Percentiles rank a stretch among this genome's conserved stretches.
phyloP scores from a whole-genome alignment of 2,797 vertebrate genomes.

The Eleutherodactylus coqui region DNA sequence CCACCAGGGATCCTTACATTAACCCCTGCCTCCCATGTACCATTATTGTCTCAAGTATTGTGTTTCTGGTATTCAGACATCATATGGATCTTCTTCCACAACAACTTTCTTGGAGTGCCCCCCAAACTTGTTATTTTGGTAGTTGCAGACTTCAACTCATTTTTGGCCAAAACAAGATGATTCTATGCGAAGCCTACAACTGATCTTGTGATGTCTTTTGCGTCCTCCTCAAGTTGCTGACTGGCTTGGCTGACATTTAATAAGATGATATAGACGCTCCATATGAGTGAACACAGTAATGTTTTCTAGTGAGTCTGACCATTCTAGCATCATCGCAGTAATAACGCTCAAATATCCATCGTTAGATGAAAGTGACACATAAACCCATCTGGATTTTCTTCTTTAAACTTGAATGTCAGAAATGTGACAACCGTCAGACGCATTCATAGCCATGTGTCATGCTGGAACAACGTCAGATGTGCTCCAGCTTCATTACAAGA shows the following conservation, averaged over 20 bases:
- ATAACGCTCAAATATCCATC: not conserved
- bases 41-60: no score
- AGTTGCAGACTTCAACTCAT: not conserved
- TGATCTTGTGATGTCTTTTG: not conserved
- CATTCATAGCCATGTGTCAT: not conserved
- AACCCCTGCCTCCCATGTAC: no score
- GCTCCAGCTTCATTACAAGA: not conserved
- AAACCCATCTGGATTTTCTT: not conserved
- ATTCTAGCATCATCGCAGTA: not conserved
- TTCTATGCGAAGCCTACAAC: not conserved
- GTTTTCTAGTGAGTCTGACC: not conserved
- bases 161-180: not conserved
- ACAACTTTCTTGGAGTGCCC: not conserved
- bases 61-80: no score
- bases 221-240: not conserved
- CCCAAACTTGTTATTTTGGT: not conserved
- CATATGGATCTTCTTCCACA: no score
- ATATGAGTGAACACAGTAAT: not conserved
- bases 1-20: no score
- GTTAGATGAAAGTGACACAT: conserved; percentile 5
- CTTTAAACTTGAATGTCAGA: not conserved
- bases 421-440: not conserved
- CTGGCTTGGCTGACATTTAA: not conserved
- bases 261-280: not conserved
- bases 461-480: not conserved